Evolutionary conservation across 1,140 invertebrate genomes (phyloP).

Genomic region (Panagrolaimus sp.): DNA sequence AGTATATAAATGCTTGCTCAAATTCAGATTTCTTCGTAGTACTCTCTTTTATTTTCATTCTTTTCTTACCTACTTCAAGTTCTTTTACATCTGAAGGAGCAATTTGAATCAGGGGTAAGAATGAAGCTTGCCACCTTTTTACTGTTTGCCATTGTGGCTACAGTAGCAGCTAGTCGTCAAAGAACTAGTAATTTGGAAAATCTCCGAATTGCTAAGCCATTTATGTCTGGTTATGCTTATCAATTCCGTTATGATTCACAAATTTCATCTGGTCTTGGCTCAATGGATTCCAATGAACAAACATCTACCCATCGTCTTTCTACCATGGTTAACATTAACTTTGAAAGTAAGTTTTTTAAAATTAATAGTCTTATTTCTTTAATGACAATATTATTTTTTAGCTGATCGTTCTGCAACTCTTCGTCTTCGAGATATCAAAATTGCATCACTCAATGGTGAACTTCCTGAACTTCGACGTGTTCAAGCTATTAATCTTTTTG

Average conservation of each 20-base stretch:
- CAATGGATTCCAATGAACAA: neutral
- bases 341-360: neutral
- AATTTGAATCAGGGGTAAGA: too few species aligned
- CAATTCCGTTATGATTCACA: neutral
- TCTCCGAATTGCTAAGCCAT: neutral
- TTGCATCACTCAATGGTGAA: neutral
- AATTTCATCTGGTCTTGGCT: neutral
- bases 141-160: too few species aligned
- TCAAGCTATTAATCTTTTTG: neutral
- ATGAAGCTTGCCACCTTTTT: too few species aligned
- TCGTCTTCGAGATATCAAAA: neutral
- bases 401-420: constrained; percentile 17
- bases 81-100: too few species aligned
- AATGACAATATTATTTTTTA: too few species aligned
- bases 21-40: too few species aligned
- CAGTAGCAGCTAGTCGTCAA: too few species aligned
- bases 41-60: too few species aligned
- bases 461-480: constrained; percentile 4
- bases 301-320: neutral
- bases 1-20: too few species aligned
- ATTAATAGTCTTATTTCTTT: neutral
- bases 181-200: too few species aligned
- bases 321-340: neutral
- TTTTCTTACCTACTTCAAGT: too few species aligned
- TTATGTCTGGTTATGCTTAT: neutral